phyloP scores from a whole-genome alignment of 2,888 invertebrate genomes.

The Zygogramma bicolorata region DNA sequence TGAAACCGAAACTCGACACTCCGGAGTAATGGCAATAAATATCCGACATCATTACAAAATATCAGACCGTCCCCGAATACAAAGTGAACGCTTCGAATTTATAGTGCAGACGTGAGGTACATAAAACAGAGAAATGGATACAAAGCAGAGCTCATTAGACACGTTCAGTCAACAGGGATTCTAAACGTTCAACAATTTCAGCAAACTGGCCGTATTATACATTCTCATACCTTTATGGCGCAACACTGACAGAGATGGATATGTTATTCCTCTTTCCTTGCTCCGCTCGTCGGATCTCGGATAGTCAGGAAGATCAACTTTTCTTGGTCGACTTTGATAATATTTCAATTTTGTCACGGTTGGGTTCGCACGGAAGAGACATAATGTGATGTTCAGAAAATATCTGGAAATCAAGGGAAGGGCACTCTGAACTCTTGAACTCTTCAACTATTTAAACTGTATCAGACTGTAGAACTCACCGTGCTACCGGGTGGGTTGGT shows the following conservation, averaged over 20 bases:
- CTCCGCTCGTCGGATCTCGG: too few relatives aligned
- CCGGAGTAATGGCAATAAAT: background rate
- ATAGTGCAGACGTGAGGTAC: background rate
- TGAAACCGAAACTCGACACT: too few relatives aligned
- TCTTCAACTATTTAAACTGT: too few relatives aligned
- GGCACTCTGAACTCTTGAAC: too few relatives aligned
- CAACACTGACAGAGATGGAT: background rate
- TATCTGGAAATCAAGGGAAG: too few relatives aligned
- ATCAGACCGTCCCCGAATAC: background rate
- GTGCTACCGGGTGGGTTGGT: too few relatives aligned
- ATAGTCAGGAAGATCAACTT: background rate
- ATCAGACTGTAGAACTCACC: too few relatives aligned
- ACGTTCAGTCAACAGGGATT: conserved; percentile 50
- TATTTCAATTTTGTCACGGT: too few relatives aligned
- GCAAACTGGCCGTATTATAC: conserved; percentile 34
- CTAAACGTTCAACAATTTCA: conserved; percentile 33
- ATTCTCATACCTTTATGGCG: background rate
- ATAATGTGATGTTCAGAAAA: too few relatives aligned
- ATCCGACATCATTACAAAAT: background rate
- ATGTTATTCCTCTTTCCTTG: background rate
- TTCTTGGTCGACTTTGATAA: too few relatives aligned
- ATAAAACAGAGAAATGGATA: conserved; percentile 15
- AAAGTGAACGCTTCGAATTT: background rate
- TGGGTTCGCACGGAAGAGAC: too few relatives aligned
- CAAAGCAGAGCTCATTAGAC: conserved; percentile 43